Evolutionary conservation across 1,140 invertebrate species (phyloP).

Genomic region (Trachymyrmex cornetzi): DNA sequence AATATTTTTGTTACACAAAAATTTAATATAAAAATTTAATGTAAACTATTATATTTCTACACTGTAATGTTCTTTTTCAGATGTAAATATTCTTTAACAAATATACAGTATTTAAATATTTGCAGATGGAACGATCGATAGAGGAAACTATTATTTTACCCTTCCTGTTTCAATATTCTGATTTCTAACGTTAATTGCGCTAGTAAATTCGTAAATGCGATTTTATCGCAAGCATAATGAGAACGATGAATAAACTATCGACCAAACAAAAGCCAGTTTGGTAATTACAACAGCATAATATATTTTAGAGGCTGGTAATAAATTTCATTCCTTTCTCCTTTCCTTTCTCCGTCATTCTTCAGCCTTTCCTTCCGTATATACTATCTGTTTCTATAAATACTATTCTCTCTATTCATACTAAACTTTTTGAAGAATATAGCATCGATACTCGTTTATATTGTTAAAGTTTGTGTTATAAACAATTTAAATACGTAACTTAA

Average conservation of each 20-base stretch:
- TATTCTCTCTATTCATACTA: neutral
- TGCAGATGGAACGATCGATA: neutral
- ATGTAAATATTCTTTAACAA: neutral
- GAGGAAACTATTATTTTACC: neutral
- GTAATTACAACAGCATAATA: slow-evolving; percentile 75
- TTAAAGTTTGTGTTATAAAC: neutral
- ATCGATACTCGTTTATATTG: neutral
- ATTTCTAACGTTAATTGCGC: slow-evolving; percentile 17
- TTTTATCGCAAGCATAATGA: slow-evolving; percentile 7
- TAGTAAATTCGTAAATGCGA: slow-evolving; percentile 39
- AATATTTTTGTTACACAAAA: neutral
- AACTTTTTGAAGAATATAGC: neutral
- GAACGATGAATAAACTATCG: slow-evolving; percentile 43
- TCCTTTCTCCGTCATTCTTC: slow-evolving; percentile 5
- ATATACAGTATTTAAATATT: neutral
- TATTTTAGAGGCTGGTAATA: slow-evolving; percentile 71
- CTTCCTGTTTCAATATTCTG: neutral
- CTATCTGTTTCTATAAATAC: neutral
- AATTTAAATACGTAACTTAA: neutral
- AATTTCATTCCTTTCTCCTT: slow-evolving; percentile 64
- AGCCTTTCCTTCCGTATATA: slow-evolving; percentile 50
- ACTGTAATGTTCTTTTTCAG: neutral
- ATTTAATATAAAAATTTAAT: neutral
- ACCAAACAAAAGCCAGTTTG: slow-evolving; percentile 57
- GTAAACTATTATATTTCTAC: neutral